Percentiles rank a stretch among this genome's conserved stretches.
phyloP scores from a whole-genome alignment of 2,888 invertebrate species.

The Tetranychus piercei region DNA sequence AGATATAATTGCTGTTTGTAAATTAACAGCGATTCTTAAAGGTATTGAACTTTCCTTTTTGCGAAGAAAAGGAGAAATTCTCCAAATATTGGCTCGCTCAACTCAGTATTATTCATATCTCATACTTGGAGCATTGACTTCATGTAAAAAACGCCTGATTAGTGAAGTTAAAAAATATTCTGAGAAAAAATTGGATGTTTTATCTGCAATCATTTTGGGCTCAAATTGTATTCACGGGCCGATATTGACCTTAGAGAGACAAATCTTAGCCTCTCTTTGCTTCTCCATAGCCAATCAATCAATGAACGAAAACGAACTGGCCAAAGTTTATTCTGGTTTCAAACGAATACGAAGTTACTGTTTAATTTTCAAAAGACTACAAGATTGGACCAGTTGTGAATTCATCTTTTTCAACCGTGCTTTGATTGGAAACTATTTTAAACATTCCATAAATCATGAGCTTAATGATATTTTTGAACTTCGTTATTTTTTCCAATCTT shows the following conservation, averaged over 20 bases:
- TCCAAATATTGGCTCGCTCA: slow-evolving; percentile 13
- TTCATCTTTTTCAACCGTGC: slow-evolving; percentile 20
- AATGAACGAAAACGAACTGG: slow-evolving; percentile 16
- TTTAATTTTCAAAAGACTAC: slow-evolving; percentile 13
- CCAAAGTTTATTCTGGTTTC: slow-evolving; percentile 12
- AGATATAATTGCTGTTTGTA: slow-evolving; percentile 18
- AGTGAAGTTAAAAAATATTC: slow-evolving; percentile 26
- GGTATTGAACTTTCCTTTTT: slow-evolving; percentile 17
- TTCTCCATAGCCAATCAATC: slow-evolving; percentile 12
- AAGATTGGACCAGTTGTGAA: slow-evolving; percentile 17
- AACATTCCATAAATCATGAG: slow-evolving; percentile 16
- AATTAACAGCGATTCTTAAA: slow-evolving; percentile 19
- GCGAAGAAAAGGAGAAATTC: slow-evolving; percentile 14
- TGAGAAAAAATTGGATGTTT: slow-evolving; percentile 35
- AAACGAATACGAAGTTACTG: slow-evolving; percentile 9
- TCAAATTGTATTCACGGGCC: slow-evolving; percentile 35
- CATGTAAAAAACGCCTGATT: slow-evolving; percentile 14
- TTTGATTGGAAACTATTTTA: slow-evolving; percentile 18
- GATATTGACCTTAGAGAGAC: slow-evolving; percentile 20
- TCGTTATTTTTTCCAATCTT: slow-evolving; percentile 20
- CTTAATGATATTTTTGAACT: slow-evolving; percentile 15
- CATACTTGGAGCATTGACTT: slow-evolving; percentile 15
- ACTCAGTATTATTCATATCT: slow-evolving; percentile 19
- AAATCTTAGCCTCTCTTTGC: slow-evolving; percentile 17
- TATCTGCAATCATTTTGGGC: slow-evolving; percentile 55